Evolutionary conservation across 1,140 invertebrate species (phyloP), one percentile per base, ranked within the genome.

Genomic region (Lucilia sericata): DNA sequence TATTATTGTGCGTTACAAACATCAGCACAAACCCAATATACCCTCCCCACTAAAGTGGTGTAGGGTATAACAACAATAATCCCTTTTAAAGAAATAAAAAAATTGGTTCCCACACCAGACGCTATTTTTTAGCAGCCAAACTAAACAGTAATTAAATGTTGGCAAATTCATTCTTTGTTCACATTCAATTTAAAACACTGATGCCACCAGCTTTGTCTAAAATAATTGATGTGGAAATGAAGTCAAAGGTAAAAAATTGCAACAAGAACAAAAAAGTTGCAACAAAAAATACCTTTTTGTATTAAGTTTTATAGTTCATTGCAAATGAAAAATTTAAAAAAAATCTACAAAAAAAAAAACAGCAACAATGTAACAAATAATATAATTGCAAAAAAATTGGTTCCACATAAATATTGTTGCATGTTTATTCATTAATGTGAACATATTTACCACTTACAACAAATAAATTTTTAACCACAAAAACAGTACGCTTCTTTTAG

Each of bases 111-210:
- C 13, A 60, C 2, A 60, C 13, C 51, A 60, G 10, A 14, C 10
- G 17, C 51, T 60, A 12, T 14, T 14, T 60, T 60, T 60, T 60
- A 60, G 2, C 17, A 60, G 13, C 13, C 8, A 60, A 60, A 60
- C 51, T 60, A 60, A 60, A 60, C 51, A 60, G 51, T 60, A 60
- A 60, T 60, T 60, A 60, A 60, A 60, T 60, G 51, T 60, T 14
- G 51, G 51, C 51, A 60, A 60, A 60, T 60, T 12, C 10, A 5
- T 60, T 60, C 51, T 60, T 60, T 60, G 51, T 60, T 60, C 5
- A n/a, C 51, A n/a, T 60, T 60, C 51, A 60, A 60, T 60, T 60
- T 60, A 60, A 14, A n/a, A n/a, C 51, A 60, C 8, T n/a, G 17
- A 17, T 60, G 51, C 51, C 5, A 60, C 9, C 51, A n/a, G 51